Conservation (phyloP, 2,888 invertebrate species). For the Ochropleura leucogaster region DNA sequence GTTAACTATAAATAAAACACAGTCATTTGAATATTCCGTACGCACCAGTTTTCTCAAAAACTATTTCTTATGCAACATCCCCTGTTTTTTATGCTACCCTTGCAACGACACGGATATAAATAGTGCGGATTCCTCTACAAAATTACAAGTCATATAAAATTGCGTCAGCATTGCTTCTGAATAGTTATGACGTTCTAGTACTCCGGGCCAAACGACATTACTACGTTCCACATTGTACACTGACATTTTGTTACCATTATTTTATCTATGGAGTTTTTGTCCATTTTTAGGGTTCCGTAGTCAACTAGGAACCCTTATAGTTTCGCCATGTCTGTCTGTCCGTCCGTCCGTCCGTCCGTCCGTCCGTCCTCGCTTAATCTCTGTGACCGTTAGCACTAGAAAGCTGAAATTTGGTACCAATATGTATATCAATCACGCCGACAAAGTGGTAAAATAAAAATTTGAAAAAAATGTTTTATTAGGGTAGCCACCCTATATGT, state of each 20-base stretch:
- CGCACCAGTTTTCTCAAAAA: not conserved
- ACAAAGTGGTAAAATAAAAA: too few relatives aligned
- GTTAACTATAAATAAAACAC: not conserved
- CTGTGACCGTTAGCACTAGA: too few relatives aligned
- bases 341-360: too few relatives aligned
- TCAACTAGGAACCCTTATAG: too few relatives aligned
- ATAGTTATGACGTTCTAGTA: slow-evolving; percentile 27
- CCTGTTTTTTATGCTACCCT: slow-evolving; percentile 25
- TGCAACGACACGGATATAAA: slow-evolving; percentile 29
- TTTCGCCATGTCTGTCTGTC: too few relatives aligned
- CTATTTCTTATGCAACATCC: not conserved
- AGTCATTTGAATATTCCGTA: not conserved
- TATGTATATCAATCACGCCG: too few relatives aligned
- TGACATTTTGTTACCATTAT: not conserved
- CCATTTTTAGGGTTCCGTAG: not conserved
- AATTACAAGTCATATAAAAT: slow-evolving; percentile 10
- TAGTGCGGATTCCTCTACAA: slow-evolving; percentile 33
- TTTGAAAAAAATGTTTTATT: too few relatives aligned
- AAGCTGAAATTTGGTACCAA: too few relatives aligned
- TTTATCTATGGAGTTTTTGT: not conserved
- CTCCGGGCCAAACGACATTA: not conserved
- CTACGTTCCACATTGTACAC: not conserved
- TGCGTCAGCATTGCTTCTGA: not conserved
- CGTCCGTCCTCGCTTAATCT: too few relatives aligned
- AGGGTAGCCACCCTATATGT: too few relatives aligned